A percentile compares a stretch with the other conserved stretches of the same genome.
These are phyloP conservation scores for Cheilosia grossa DNA, from an alignment of 2,888 invertebrate genomes.

Conservation along the genomic window DNA sequence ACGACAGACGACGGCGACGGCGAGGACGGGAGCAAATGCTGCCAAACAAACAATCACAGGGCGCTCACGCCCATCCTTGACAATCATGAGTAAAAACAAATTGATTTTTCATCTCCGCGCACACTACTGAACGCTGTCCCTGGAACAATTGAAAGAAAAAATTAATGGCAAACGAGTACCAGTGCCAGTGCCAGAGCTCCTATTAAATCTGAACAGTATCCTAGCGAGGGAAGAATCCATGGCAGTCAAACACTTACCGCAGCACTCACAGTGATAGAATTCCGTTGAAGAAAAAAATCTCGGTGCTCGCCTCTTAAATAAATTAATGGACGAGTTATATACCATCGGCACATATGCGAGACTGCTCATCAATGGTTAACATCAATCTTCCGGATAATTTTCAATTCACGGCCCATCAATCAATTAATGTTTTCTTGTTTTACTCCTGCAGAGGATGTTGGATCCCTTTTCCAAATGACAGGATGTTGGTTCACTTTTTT, in stretches of 20 bases:
- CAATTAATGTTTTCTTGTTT: slow-evolving; percentile 40
- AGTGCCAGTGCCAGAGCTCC: not conserved
- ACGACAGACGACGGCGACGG: slow-evolving; percentile 3
- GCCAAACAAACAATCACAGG: slow-evolving; percentile 57
- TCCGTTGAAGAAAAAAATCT: slow-evolving; percentile 52
- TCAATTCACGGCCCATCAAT: slow-evolving; percentile 53
- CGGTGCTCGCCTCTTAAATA: slow-evolving; percentile 10
- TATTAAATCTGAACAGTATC: not conserved
- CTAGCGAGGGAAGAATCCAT: not conserved
- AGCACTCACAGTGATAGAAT: slow-evolving; percentile 51
- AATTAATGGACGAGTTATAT: slow-evolving; percentile 27
- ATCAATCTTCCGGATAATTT: slow-evolving; percentile 18
- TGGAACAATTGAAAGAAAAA: slow-evolving; percentile 37
- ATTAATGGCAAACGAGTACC: slow-evolving; percentile 11
- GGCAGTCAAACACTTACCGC: slow-evolving; percentile 6
- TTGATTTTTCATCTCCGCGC: too few relatives aligned
- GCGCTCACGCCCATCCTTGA: slow-evolving; percentile 35
- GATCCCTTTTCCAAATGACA: slow-evolving; percentile 18
- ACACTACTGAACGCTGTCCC: slow-evolving; percentile 9
- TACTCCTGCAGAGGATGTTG: not conserved
- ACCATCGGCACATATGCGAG: slow-evolving; percentile 19
- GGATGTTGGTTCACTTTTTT: slow-evolving; percentile 4
- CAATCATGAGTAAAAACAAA: slow-evolving; percentile 38
- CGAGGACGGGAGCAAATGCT: slow-evolving; percentile 16
- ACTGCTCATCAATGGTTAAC: slow-evolving; percentile 42